Percentiles rank a stretch among this genome's conserved stretches.
Conservation (phyloP, 2,797 vertebrate species). For the Gadopsis bispinosus region DNA sequence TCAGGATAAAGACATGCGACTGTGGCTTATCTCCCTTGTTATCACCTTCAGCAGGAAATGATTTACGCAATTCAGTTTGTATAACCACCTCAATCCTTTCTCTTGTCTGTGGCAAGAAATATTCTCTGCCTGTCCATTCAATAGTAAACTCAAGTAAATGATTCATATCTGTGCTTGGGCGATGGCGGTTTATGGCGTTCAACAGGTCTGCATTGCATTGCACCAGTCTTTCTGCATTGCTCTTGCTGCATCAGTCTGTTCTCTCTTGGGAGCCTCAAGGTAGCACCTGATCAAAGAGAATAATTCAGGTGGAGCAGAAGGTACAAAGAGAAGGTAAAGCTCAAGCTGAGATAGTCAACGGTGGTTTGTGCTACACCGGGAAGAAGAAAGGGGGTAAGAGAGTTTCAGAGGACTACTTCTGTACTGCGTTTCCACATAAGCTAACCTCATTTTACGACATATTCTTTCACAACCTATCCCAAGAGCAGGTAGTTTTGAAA, state of each 20-base stretch:
- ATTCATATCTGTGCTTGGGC: background rate
- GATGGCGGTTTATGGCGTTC: slow-evolving; percentile 9
- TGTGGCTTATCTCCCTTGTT: background rate
- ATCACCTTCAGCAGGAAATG: background rate
- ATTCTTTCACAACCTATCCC: slow-evolving; percentile 14
- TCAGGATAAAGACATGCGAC: background rate
- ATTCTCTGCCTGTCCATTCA: background rate
- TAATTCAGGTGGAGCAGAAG: slow-evolving; percentile 78
- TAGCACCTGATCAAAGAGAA: slow-evolving; percentile 82
- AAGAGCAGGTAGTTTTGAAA: background rate
- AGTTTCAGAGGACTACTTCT: slow-evolving; percentile 9
- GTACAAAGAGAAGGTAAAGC: slow-evolving; percentile 74
- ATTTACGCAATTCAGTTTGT: background rate
- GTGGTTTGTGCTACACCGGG: slow-evolving; percentile 43
- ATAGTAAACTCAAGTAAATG: background rate
- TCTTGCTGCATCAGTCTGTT: slow-evolving; percentile 30
- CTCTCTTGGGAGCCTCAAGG: slow-evolving; percentile 57
- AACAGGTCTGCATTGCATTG: slow-evolving; percentile 62
- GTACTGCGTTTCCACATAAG: slow-evolving; percentile 15
- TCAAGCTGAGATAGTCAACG: slow-evolving; percentile 59
- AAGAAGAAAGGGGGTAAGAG: slow-evolving; percentile 9
- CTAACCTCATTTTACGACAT: slow-evolving; percentile 28
- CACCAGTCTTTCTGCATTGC: slow-evolving; percentile 36
- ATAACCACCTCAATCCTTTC: background rate
- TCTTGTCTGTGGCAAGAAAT: background rate